Evolutionary conservation across 2,888 invertebrate species (phyloP), one percentile per base, ranked within the genome.

Genomic region (Apeira syringaria): DNA sequence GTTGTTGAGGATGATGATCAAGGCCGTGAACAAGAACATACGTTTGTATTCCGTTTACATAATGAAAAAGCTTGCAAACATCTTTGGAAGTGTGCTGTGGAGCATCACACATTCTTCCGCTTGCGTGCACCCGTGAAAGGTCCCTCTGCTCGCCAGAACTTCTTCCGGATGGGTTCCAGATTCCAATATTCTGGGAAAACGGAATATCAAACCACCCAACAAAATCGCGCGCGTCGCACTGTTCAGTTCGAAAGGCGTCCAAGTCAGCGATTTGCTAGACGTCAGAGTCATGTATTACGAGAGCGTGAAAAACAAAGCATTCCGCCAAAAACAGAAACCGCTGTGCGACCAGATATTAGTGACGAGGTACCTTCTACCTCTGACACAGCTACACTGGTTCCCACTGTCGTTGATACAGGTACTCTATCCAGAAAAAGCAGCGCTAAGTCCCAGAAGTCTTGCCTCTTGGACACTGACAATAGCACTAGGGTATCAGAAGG

Each of bases 61-160:
- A 99, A 98, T 76, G 98, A 99, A 77, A 99, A 99, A 80, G 99
- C 99, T 1, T 98, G 99, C 79, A 99, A 99, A 81, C 99, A 99
- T 87, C 91, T 99, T 54, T 99, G 99, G 99, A 99, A 99, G 85
- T 99, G 99, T 91, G 99, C 99, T 13, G 97, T 99, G 0, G 99
- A 99, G 83, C 98, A 99, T 89, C 99, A 99, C 90, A 97, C 99
- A 1, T 99, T 99, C 91, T 99, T 99, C 92, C 94, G 99, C 52
- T 91, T 99, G 38, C 93, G 97, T 55, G 96, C 96, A 20, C 96
- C 97, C 0, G 95, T 96, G 0, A 97, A 97, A 78, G 95, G 96
- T 1, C 96, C 96, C 2, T 95, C 95, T 15, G 96, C 96, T 0
- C 92, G 97, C 11, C 98, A 98, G 77, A 98, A 97, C 87, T 99